A percentile compares a stretch with the other conserved stretches of the same genome.
Conservation (phyloP, 1,140 invertebrate genomes). For the Drosophila guanche region DNA sequence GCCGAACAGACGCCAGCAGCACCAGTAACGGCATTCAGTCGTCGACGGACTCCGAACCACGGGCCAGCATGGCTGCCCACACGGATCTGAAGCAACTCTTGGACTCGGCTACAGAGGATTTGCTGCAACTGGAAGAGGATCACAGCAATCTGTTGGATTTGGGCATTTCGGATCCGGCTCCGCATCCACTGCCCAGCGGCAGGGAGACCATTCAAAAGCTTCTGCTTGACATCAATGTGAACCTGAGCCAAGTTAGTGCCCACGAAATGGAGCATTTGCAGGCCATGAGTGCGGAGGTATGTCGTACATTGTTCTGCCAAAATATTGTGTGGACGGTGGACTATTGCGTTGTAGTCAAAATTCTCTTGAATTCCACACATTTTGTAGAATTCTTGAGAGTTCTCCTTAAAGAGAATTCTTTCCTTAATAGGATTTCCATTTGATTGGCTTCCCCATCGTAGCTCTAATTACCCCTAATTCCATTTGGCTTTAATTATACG, state of each 20-base stretch:
- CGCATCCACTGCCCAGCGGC: background rate
- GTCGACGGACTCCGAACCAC: background rate
- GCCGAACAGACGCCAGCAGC: background rate
- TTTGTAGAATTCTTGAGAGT: background rate
- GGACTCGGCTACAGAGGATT: slow-evolving; percentile 48
- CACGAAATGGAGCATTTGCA: slow-evolving; percentile 73
- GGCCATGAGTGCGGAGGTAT: slow-evolving; percentile 71
- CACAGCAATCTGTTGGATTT: slow-evolving; percentile 32
- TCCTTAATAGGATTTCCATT: background rate
- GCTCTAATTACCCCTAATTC: no score
- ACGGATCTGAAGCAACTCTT: slow-evolving; percentile 41
- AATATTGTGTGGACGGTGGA: slow-evolving; percentile 17
- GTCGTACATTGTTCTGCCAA: slow-evolving; percentile 15
- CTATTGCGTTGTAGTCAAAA: background rate
- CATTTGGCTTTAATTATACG: background rate
- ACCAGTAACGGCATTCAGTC: background rate
- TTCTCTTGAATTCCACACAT: background rate
- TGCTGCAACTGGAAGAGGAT: slow-evolving; percentile 41
- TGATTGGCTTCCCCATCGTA: background rate
- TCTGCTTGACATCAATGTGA: slow-evolving; percentile 55
- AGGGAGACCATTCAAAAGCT: slow-evolving; percentile 52
- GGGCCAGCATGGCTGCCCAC: background rate
- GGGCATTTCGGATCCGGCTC: background rate
- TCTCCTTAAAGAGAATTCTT: background rate
- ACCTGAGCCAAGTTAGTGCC: slow-evolving; percentile 63